phyloP scores from a whole-genome alignment of 1,140 invertebrate genomes.

The Tenebrio molitor region DNA sequence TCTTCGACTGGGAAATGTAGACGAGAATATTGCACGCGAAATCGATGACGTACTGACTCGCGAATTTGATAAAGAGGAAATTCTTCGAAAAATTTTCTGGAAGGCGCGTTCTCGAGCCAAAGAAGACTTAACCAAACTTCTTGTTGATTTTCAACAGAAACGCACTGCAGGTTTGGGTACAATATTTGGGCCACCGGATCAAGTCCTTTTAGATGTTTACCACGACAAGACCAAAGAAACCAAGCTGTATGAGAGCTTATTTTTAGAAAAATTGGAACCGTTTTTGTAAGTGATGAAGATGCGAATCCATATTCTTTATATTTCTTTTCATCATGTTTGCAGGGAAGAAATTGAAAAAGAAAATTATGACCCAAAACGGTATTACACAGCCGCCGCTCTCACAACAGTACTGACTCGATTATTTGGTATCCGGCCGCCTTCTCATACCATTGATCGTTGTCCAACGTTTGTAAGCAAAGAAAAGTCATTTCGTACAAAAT shows the following conservation, averaged over 20 bases:
- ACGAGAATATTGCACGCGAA: constrained; percentile 88
- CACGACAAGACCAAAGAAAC: constrained; percentile 85
- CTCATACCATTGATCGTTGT: constrained; percentile 74
- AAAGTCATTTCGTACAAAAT: constrained; percentile 81
- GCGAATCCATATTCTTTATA: not conserved
- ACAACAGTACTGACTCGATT: constrained; percentile 84
- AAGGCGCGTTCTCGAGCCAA: constrained; percentile 88
- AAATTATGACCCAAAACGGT: constrained; percentile 75
- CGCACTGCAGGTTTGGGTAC: constrained; percentile 90
- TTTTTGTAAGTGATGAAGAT: constrained; percentile 73
- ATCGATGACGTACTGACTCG: constrained; percentile 87
- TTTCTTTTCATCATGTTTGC: constrained; percentile 58
- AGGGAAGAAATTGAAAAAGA: constrained; percentile 82
- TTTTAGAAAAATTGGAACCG: constrained; percentile 80
- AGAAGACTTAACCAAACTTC: constrained; percentile 87
- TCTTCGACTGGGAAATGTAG: constrained; percentile 84
- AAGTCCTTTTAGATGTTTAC: constrained; percentile 83
- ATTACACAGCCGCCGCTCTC: constrained; percentile 82
- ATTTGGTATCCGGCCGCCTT: constrained; percentile 75
- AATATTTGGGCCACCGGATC: constrained; percentile 90
- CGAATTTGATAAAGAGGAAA: constrained; percentile 90
- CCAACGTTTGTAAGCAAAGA: constrained; percentile 88
- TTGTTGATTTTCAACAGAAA: constrained; percentile 92
- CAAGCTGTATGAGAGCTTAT: constrained; percentile 80
- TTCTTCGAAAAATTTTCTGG: constrained; percentile 88